Evolutionary conservation across 2,797 vertebrate genomes (phyloP), one percentile per base, ranked within the genome.

Genomic region (Phrynocephalus forsythii): DNA sequence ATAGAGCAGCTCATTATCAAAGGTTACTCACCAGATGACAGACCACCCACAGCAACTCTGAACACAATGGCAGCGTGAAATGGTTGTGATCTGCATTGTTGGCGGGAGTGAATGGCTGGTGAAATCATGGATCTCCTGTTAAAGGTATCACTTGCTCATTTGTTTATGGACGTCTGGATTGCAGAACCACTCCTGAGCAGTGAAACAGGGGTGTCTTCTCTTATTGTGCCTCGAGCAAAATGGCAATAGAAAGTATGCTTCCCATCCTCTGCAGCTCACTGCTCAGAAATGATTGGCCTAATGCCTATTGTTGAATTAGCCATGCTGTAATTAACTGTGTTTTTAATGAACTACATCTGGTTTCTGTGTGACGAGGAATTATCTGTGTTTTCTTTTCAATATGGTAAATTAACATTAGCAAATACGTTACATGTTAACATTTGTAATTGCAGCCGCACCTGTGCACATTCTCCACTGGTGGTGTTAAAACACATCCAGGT

Each of bases 271-370:
- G 60, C 60, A 50, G 44, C 38, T 78, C 28, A 3, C 66, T 66
- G 30, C 78, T 85, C 30, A 84, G 33, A 71, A 80, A 44, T 20
- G 28, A 26, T 30, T 87, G 60, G 78, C 50, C 50, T n/a, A 69
- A 63, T 72, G 68, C 68, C 60, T 48, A 33, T 33, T 48, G 72
- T 85, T 85, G 79, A 88, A 76, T 88, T 88, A 85, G 71, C 60
- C 73, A 72, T 5, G 50, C n/a, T 56, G n/a, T 76, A 85, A 85
- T 85, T 88, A 68, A 88, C 56, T 24, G 16, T 84, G 15, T 13
- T 86, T 88, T 76, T 81, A 88, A 88, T 85, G 71, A 88, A 81
- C 44, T 50, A 81, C 78, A 88, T 88, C 87, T 88, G 77, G 92
- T 68, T 89, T 56, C 89, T 89, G 82, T 56, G 89, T 52, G 66